Evolutionary conservation across 2,888 invertebrate genomes (phyloP).

Genomic region (Caenorhabditis angaria): DNA sequence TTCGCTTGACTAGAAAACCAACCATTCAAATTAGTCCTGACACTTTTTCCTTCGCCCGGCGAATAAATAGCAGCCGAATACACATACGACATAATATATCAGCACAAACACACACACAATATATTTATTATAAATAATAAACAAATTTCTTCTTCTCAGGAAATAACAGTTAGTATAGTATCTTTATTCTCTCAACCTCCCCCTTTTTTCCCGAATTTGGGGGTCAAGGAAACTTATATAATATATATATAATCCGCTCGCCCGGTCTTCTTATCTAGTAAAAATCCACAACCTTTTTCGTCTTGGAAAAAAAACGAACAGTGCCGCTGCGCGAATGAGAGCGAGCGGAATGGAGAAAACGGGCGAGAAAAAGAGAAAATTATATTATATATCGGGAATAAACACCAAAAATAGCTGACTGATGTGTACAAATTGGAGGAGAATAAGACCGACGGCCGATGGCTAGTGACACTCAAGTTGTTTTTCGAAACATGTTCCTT

Average conservation of each 20-base stretch:
- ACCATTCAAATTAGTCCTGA: constrained; percentile 46
- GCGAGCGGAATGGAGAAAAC: constrained; percentile 22
- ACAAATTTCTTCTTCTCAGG: neutral
- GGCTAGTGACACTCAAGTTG: constrained; percentile 38
- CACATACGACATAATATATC: constrained; percentile 50
- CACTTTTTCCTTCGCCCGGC: constrained; percentile 57
- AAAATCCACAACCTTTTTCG: constrained; percentile 8
- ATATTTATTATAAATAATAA: neutral
- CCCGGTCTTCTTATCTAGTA: neutral
- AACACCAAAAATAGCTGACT: constrained; percentile 45
- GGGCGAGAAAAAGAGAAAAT: constrained; percentile 21
- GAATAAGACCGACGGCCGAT: neutral
- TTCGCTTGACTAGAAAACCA: too few species aligned
- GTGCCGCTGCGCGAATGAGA: neutral
- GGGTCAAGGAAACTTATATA: constrained; percentile 41
- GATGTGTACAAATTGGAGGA: constrained; percentile 5
- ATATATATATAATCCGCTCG: constrained; percentile 6
- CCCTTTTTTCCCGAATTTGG: constrained; percentile 7
- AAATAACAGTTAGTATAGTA: constrained; percentile 35
- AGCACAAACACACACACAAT: too few species aligned
- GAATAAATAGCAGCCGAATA: constrained; percentile 59
- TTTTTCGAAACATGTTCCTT: constrained; percentile 31
- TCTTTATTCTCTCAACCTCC: neutral
- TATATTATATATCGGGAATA: neutral
- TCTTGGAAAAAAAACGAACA: neutral